These are phyloP conservation scores for Chrysemys picta DNA, from an alignment of 2,113 vertebrate species.

Conservation along the genomic window DNA sequence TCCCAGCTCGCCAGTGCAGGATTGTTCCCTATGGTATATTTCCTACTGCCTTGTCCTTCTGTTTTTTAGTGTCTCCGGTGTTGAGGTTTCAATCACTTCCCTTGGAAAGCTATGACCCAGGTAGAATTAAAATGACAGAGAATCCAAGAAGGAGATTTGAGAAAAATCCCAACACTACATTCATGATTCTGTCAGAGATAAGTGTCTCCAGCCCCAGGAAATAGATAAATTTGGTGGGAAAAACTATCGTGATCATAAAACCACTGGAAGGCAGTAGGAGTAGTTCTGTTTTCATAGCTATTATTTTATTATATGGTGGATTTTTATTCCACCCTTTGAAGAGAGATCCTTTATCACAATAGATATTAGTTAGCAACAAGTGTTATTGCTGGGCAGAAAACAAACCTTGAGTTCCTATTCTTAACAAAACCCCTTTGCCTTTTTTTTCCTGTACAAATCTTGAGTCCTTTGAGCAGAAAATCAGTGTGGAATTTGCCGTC, in stretches of 20 bases:
- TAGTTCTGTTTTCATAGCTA: neutral
- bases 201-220: neutral
- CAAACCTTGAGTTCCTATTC: neutral
- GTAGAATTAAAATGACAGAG: neutral
- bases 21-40: neutral
- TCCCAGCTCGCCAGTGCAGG: neutral
- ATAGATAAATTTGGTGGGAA: neutral
- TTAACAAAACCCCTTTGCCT: neutral
- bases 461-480: neutral
- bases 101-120: neutral
- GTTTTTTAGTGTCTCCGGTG: neutral
- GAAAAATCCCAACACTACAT: neutral
- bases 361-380: neutral
- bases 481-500: neutral
- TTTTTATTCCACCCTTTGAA: neutral
- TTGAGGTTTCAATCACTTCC: neutral
- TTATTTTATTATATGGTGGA: rapidly evolving
- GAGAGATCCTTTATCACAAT: neutral
- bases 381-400: neutral
- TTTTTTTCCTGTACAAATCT: neutral
- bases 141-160: neutral
- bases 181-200: neutral
- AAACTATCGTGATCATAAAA: neutral
- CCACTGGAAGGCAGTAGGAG: neutral
- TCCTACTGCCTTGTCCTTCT: rapidly evolving